Conservation (phyloP, 2,888 invertebrate species). For the Oscheius sp. region DNA sequence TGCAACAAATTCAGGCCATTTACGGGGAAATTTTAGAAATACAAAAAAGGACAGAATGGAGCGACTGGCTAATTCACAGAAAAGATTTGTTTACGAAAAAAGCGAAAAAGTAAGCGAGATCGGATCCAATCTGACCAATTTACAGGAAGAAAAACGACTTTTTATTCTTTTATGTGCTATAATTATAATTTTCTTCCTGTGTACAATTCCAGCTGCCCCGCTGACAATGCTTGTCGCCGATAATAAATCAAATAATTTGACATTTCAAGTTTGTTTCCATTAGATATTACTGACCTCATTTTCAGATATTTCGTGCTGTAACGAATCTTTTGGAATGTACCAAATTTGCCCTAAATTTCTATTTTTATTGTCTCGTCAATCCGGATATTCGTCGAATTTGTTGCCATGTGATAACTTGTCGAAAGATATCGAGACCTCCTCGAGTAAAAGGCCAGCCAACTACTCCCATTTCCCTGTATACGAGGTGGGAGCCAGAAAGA, state of each 20-base stretch:
- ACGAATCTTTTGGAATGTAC: constrained; percentile 76
- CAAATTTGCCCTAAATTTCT: constrained; percentile 77
- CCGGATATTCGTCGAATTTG: constrained; percentile 69
- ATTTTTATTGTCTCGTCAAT: constrained; percentile 74
- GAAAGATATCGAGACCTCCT: constrained; percentile 58
- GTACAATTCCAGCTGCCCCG: constrained; percentile 76
- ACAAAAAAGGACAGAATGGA: constrained; percentile 74
- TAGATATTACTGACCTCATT: constrained; percentile 32
- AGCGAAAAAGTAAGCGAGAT: constrained; percentile 34
- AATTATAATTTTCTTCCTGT: constrained; percentile 76
- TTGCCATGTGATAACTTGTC: constrained; percentile 64
- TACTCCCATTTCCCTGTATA: constrained; percentile 60
- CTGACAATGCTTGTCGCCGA: constrained; percentile 75
- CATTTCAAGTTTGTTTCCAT: constrained; percentile 62
- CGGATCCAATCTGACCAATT: not conserved
- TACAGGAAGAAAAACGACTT: constrained; percentile 75
- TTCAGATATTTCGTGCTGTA: constrained; percentile 75
- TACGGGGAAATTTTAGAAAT: constrained; percentile 53
- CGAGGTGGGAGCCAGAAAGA: constrained; percentile 41
- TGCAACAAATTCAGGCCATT: not conserved
- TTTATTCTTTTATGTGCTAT: constrained; percentile 76
- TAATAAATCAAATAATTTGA: constrained; percentile 63
- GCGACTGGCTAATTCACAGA: constrained; percentile 63
- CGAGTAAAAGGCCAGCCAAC: constrained; percentile 62
- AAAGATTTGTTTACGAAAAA: constrained; percentile 59